These are phyloP conservation scores for Gymnarchus niloticus DNA, from an alignment of 2,113 vertebrate genomes.

Conservation along the genomic window DNA sequence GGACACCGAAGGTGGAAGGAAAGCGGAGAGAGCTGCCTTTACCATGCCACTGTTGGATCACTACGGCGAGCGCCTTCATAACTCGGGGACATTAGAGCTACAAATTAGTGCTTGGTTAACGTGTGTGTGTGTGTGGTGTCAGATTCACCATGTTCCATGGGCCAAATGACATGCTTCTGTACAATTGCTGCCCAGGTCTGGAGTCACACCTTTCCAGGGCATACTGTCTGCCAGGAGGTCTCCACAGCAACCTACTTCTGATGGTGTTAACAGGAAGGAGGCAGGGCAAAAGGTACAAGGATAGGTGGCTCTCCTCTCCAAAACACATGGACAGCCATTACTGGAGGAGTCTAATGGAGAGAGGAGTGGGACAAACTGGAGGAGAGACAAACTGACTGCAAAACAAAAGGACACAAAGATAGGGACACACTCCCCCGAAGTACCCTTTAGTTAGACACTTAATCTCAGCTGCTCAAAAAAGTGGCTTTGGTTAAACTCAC, in stretches of 20 bases:
- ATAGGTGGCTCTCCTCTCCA: slow-evolving; percentile 16
- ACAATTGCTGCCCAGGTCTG: background rate
- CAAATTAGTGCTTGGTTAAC: background rate
- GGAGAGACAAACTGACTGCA: background rate
- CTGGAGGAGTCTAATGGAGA: background rate
- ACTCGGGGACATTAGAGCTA: background rate
- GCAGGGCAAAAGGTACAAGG: background rate
- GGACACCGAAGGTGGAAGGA: too few relatives aligned
- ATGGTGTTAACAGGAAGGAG: slow-evolving; percentile 13
- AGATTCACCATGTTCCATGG: background rate
- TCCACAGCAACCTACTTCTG: slow-evolving; percentile 18
- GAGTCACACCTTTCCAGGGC: background rate
- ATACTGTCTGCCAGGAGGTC: slow-evolving; percentile 8
- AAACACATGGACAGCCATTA: slow-evolving; percentile 25
- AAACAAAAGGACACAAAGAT: background rate
- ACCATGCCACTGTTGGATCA: too few relatives aligned
- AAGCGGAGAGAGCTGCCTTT: too few relatives aligned
- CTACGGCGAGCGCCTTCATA: background rate
- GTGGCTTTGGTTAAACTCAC: too few relatives aligned
- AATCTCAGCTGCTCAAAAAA: background rate
- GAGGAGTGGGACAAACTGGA: background rate
- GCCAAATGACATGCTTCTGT: background rate
- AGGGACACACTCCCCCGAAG: background rate
- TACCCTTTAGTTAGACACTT: background rate
- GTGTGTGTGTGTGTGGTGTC: background rate